Evolutionary conservation across 2,888 invertebrate genomes (phyloP), one percentile per base, ranked within the genome.

Genomic region (Amphipoea oculea): DNA sequence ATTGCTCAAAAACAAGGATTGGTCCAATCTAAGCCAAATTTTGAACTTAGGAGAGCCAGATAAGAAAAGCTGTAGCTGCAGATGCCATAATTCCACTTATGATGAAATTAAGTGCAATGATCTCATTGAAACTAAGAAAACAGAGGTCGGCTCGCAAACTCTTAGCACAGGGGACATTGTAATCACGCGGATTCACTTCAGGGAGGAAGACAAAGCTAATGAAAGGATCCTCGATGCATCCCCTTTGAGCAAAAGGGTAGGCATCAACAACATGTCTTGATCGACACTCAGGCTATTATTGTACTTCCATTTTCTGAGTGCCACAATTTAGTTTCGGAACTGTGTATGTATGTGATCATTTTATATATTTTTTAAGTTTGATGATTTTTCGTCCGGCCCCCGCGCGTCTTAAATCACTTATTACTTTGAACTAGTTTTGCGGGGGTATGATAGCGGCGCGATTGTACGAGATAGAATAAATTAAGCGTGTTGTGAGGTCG

Each of bases 111-210:
- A 95, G 89, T 95, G 95, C 92, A 95, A 95, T 94, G 92, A 95
- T 95, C 92, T 97, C 96, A 94, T 96, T 93, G 95, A 96, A 94
- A 94, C 92, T 85, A 95, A 95, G 92, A 95, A 96, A 86, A 86
- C 93, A 17, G 97, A 98, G 89, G 97, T 98, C 81, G 98, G 98
- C 57, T 98, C 98, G 80, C 99, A 99, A 95, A 99, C 99, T 3
- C 97, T 99, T 70, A 99, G 99, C 93, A 99, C 99, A 36, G 99
- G 99, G 73, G 99, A 99, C 94, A 98, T 99, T 92, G 99, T 99
- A 76, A 99, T 99, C 91, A 99, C 99, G 68, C 98, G 98, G 95
- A 98, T 99, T 91, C 97, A 97, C 89, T 97, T 97, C 92, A 93
- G 96, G 70, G 97, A 97, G 86, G 97, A 97, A 86, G 97, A 97